Evolutionary conservation across 2,888 invertebrate genomes (phyloP).

Genomic region (Ophraella communa): DNA sequence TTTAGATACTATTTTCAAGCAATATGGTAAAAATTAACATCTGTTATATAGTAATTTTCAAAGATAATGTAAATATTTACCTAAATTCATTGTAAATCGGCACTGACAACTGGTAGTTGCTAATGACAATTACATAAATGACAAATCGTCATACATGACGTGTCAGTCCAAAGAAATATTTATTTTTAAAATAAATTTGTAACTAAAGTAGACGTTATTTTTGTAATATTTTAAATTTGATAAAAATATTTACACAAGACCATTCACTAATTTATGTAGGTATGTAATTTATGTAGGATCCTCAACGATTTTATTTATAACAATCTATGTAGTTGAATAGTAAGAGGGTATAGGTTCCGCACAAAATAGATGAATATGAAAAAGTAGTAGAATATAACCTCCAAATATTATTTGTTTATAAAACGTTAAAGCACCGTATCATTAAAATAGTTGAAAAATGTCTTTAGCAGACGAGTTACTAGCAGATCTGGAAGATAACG

Average conservation of each 20-base stretch:
- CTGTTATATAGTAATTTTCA: not conserved
- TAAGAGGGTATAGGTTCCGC: too few relatives aligned
- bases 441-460: slow-evolving; percentile 66
- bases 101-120: slow-evolving; percentile 5
- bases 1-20: not conserved
- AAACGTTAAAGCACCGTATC: not conserved
- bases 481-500: slow-evolving; percentile 95
- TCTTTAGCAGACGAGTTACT: slow-evolving; percentile 97
- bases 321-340: too few relatives aligned
- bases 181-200: too few relatives aligned
- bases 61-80: slow-evolving; percentile 21
- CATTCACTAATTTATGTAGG: too few relatives aligned
- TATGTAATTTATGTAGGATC: too few relatives aligned
- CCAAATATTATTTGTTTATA: not conserved
- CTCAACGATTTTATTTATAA: too few relatives aligned
- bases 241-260: too few relatives aligned
- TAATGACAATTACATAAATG: slow-evolving; percentile 5
- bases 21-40: not conserved
- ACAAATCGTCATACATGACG: not conserved
- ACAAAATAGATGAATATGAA: not conserved
- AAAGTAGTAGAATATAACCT: slow-evolving; percentile 4
- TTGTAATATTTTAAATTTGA: too few relatives aligned
- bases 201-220: too few relatives aligned
- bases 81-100: slow-evolving; percentile 9
- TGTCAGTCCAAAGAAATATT: not conserved